Percentiles rank a stretch among this genome's conserved stretches.
Evolutionary conservation across 2,888 invertebrate species (phyloP).

Genomic region (Drosophila phalerata): DNA sequence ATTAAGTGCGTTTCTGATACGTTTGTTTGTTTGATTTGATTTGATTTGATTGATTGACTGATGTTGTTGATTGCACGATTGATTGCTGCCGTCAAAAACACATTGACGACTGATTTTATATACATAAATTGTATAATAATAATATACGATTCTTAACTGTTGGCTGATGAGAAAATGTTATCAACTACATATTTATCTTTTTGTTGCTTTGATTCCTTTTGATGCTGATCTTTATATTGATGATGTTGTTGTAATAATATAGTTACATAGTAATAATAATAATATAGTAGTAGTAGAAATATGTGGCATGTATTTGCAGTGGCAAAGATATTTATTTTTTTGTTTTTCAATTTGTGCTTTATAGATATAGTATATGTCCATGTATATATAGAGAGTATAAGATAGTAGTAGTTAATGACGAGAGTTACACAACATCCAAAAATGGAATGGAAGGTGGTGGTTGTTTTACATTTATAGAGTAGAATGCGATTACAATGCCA

Average conservation of each 20-base stretch:
- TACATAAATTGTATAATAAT: constrained; percentile 20
- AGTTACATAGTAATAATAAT: constrained; percentile 26
- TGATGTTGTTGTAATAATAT: constrained; percentile 36
- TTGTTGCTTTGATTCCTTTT: constrained; percentile 23
- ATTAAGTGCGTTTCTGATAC: constrained; percentile 50
- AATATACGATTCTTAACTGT: constrained; percentile 23
- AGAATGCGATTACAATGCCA: constrained; percentile 64
- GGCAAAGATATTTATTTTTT: constrained; percentile 23
- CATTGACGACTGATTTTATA: constrained; percentile 34
- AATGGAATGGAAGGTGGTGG: constrained; percentile 54
- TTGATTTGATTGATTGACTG: constrained; percentile 37
- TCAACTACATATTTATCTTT: constrained; percentile 30
- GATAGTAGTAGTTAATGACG: constrained; percentile 69
- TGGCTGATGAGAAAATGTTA: constrained; percentile 46
- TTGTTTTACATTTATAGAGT: constrained; percentile 31
- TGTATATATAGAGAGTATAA: constrained; percentile 38
- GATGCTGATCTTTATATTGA: constrained; percentile 13
- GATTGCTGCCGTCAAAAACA: constrained; percentile 30
- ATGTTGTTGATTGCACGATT: constrained; percentile 39
- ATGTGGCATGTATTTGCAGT: constrained; percentile 45
- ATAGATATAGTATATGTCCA: constrained; percentile 57
- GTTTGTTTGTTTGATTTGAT: constrained; percentile 34
- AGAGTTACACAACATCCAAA: constrained; percentile 79
- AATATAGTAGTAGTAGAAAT: constrained; percentile 29
- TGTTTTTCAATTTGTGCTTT: constrained; percentile 43